These are phyloP conservation scores for Lutraria rhynchaena DNA, from an alignment of 1,140 invertebrate genomes.

Conservation along the genomic window DNA sequence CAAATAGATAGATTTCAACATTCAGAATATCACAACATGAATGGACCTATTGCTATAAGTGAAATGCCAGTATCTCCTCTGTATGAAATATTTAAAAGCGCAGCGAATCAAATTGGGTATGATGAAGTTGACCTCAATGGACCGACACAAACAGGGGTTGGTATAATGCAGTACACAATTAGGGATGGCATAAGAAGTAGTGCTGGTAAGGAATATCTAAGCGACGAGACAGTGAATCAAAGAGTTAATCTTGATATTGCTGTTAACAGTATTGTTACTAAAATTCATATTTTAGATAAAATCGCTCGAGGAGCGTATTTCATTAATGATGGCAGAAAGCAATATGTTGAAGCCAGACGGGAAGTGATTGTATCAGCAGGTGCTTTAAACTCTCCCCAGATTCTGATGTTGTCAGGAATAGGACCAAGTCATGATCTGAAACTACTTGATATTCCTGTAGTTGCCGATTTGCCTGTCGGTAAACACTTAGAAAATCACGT, in stretches of 20 bases:
- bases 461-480: constrained; percentile 33
- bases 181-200: neutral
- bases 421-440: constrained; percentile 84
- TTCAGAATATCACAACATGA: neutral
- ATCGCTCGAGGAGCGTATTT: constrained; percentile 9
- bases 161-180: constrained; percentile 86
- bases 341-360: constrained; percentile 8
- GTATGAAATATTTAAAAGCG: neutral
- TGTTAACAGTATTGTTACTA: constrained; percentile 20
- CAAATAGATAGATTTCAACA: neutral
- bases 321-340: constrained; percentile 21
- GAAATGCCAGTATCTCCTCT: neutral
- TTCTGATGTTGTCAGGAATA: constrained; percentile 94
- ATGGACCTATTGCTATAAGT: neutral
- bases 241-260: constrained; percentile 22
- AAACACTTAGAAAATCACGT: constrained; percentile 13
- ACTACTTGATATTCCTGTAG: constrained; percentile 10
- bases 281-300: constrained; percentile 12
- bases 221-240: neutral
- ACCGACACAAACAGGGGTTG: constrained; percentile 88
- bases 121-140: neutral
- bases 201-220: constrained; percentile 3
- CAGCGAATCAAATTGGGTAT: neutral
- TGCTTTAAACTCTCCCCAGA: constrained; percentile 91
- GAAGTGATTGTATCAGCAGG: constrained; percentile 86